These are phyloP conservation scores for Bactericera cockerelli DNA, from an alignment of 1,140 invertebrate species.

Conservation along the genomic window DNA sequence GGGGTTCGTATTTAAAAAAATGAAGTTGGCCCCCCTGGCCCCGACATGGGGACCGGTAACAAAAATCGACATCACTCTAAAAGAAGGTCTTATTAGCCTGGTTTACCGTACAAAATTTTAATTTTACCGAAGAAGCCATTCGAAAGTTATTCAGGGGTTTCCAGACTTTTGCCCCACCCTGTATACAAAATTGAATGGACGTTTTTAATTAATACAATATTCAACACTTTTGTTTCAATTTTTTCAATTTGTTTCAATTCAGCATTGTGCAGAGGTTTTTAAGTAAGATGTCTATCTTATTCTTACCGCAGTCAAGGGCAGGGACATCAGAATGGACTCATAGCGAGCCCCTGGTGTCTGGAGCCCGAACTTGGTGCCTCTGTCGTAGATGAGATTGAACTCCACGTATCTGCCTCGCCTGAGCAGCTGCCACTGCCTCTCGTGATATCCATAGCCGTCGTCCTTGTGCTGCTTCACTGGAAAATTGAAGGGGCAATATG, in stretches of 20 bases:
- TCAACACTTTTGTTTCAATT: too few relatives aligned
- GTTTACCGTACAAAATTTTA: too few relatives aligned
- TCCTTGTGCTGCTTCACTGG: slow-evolving; percentile 71
- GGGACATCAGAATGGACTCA: slow-evolving; percentile 94
- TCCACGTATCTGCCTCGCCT: slow-evolving; percentile 86
- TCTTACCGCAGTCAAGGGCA: slow-evolving; percentile 75
- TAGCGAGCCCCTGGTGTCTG: slow-evolving; percentile 85
- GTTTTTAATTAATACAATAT: neutral
- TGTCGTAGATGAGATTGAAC: slow-evolving; percentile 94
- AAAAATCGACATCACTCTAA: too few relatives aligned
- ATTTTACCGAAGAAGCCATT: too few relatives aligned
- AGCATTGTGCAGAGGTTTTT: neutral
- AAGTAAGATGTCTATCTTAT: neutral
- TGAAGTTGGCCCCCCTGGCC: too few relatives aligned
- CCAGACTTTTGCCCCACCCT: too few relatives aligned
- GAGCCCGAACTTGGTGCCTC: slow-evolving; percentile 94
- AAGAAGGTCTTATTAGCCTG: too few relatives aligned
- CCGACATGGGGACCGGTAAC: too few relatives aligned
- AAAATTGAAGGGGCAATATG: slow-evolving; percentile 14
- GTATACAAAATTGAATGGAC: neutral
- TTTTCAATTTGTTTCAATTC: neutral
- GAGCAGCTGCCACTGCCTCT: slow-evolving; percentile 81
- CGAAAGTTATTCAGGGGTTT: too few relatives aligned
- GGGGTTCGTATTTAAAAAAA: too few relatives aligned
- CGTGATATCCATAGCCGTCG: slow-evolving; percentile 58